Conservation (phyloP, 1,140 invertebrate species). For the Drosophila micromelanica region DNA sequence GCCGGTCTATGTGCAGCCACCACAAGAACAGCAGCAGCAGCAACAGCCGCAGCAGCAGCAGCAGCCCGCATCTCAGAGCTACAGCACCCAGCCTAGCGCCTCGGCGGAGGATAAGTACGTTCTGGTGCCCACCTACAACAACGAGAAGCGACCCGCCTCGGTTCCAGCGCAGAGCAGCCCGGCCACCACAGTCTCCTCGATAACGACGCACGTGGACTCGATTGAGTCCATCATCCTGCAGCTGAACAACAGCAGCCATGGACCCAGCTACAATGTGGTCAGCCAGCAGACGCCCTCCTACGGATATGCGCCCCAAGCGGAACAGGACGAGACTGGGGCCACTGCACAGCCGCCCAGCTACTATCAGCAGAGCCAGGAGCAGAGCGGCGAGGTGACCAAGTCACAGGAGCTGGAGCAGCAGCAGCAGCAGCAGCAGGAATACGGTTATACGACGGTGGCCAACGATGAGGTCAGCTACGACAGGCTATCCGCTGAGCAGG, state of each 20-base stretch:
- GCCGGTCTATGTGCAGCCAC: conserved; percentile 68
- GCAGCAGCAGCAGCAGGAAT: conserved; percentile 32
- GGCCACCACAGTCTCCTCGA: conserved; percentile 74
- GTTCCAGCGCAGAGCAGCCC: conserved; percentile 32
- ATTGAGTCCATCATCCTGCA: conserved; percentile 88
- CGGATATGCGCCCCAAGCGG: conserved; percentile 33
- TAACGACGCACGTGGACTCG: conserved; percentile 85
- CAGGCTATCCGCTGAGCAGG: conserved; percentile 59
- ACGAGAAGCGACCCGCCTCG: conserved; percentile 53
- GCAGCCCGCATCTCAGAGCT: conserved; percentile 18
- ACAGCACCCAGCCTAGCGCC: conserved; percentile 29
- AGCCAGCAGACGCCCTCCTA: conserved; percentile 71
- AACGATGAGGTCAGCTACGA: conserved; percentile 52
- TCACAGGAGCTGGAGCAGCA: conserved; percentile 35
- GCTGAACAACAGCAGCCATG: conserved; percentile 87
- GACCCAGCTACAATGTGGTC: conserved; percentile 79
- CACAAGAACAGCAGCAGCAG: conserved; percentile 44
- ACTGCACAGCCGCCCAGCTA: conserved; percentile 40
- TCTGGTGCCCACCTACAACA: conserved; percentile 70
- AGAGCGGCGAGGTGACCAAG: conserved; percentile 19
- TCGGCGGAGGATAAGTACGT: conserved; percentile 67
- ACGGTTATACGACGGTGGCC: conserved; percentile 60
- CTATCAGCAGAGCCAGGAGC: conserved; percentile 44
- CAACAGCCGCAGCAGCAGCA: conserved; percentile 38
- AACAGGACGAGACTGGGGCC: conserved; percentile 17